These are phyloP conservation scores for Scaptomyza reducta DNA, from an alignment of 2,888 invertebrate species.

Conservation along the genomic window DNA sequence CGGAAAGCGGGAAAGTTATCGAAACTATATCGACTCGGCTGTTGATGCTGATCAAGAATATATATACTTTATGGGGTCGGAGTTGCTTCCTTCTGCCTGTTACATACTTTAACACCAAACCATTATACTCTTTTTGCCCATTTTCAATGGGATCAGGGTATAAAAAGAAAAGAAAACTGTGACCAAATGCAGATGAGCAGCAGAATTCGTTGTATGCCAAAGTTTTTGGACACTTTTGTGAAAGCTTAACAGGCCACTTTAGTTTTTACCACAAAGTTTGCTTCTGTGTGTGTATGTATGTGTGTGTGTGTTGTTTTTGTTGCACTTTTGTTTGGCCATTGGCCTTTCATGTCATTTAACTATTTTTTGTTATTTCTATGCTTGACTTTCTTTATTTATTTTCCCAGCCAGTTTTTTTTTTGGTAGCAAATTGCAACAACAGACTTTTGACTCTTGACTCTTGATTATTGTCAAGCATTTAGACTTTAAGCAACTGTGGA, in stretches of 20 bases:
- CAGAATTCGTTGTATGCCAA: slow-evolving; percentile 63
- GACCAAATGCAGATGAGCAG: slow-evolving; percentile 58
- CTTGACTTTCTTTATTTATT: not conserved
- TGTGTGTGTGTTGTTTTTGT: slow-evolving; percentile 39
- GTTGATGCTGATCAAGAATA: too few species aligned
- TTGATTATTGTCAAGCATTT: slow-evolving; percentile 57
- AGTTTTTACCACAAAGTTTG: slow-evolving; percentile 76
- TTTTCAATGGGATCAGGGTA: too few species aligned
- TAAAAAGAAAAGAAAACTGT: slow-evolving; percentile 14
- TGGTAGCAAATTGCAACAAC: slow-evolving; percentile 41
- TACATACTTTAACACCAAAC: too few species aligned
- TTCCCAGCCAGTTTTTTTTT: slow-evolving; percentile 17
- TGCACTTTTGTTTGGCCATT: slow-evolving; percentile 73
- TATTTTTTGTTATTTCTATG: slow-evolving; percentile 38
- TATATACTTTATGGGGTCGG: too few species aligned
- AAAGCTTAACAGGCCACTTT: slow-evolving; percentile 78
- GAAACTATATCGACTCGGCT: too few species aligned
- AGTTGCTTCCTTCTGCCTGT: too few species aligned
- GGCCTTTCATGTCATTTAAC: slow-evolving; percentile 78
- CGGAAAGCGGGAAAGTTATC: too few species aligned
- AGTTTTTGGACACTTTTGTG: slow-evolving; percentile 74
- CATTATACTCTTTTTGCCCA: too few species aligned
- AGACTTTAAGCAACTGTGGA: slow-evolving; percentile 20
- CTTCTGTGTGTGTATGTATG: slow-evolving; percentile 32
- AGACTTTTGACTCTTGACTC: slow-evolving; percentile 26